Conservation (phyloP, 2,113 vertebrate genomes). For the Trochalopteron elliotii region DNA sequence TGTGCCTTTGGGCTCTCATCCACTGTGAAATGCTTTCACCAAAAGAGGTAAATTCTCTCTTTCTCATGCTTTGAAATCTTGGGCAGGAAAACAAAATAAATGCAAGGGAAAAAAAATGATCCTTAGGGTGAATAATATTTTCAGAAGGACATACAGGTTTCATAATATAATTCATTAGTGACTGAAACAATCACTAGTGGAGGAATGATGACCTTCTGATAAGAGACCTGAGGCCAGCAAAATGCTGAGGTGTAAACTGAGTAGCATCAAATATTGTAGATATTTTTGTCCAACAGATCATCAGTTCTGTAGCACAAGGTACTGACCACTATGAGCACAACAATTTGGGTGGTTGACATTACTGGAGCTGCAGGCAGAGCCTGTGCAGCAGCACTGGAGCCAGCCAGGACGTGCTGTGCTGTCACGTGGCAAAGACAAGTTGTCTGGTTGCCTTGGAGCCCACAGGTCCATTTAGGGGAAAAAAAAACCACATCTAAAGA, state of each 20-base stretch:
- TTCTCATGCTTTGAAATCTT: neutral
- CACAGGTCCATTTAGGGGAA: neutral
- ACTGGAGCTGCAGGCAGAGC: neutral
- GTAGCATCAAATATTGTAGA: neutral
- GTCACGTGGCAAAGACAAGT: neutral
- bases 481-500: neutral
- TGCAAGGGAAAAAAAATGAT: fast-evolving
- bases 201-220: neutral
- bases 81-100: neutral
- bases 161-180: neutral
- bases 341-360: fast-evolving
- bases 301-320: neutral
- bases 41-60: slow-evolving; percentile 78
- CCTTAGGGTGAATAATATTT: neutral
- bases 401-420: neutral
- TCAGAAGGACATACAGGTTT: neutral
- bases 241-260: neutral
- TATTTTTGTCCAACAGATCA: neutral
- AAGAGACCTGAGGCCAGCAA: neutral
- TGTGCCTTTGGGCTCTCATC: slow-evolving; percentile 89
- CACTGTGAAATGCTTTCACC: slow-evolving; percentile 73
- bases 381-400: neutral
- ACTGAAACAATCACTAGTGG: neutral
- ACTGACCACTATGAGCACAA: fast-evolving
- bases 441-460: neutral